Base-by-base conservation (phyloP, 1,140 invertebrate species). In the Zelostemma sp. region DNA sequence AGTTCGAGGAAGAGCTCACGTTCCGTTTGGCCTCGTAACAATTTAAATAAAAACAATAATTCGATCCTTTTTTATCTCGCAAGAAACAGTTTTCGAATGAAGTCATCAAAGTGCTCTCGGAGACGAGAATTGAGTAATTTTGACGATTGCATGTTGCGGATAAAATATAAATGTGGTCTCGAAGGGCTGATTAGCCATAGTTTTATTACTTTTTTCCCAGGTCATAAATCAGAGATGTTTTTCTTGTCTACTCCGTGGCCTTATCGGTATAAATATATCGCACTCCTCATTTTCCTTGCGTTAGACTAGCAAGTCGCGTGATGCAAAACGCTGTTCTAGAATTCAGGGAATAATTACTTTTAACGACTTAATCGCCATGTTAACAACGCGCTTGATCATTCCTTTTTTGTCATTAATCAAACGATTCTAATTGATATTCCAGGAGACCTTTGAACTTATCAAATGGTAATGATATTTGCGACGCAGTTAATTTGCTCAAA, bases 271-370 rank as follows among this genome's bases (percentile, higher is more conserved):
- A 55, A 48, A 50, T 45, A 61, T 63, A 57, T 15, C 48, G 53
- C 51, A 49, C 49, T 19, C 56, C 51, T 68, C 71, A 21, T 60
- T 68, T 53, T 72, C 62, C 64, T 63, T 64, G 60, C 59, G 63
- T 47, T 47, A 46, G 60, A 48, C 50, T 51, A 47, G 54, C 21
- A 8, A 49, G 18, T 80, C 50, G 74, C 77, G 74, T 75, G 77
- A 77, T 73, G 65, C 53, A 68, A 59, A 72, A 75, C 72, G 72
- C 49, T 75, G 73, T 72, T 59, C 74, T 61, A 63, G 71, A 69
- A 73, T 73, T 64, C 53, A 74, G 51, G 67, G 57, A 72, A 75
- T 75, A 73, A 75, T 79, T 69, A 69, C 68, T 69, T 67, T 51
- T 55, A 69, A 65, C 58, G 48, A 66, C 64, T 70, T 72, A 73